These are phyloP conservation scores for Anadara kagoshimensis DNA, from an alignment of 1,140 invertebrate species.

Conservation along the genomic window DNA sequence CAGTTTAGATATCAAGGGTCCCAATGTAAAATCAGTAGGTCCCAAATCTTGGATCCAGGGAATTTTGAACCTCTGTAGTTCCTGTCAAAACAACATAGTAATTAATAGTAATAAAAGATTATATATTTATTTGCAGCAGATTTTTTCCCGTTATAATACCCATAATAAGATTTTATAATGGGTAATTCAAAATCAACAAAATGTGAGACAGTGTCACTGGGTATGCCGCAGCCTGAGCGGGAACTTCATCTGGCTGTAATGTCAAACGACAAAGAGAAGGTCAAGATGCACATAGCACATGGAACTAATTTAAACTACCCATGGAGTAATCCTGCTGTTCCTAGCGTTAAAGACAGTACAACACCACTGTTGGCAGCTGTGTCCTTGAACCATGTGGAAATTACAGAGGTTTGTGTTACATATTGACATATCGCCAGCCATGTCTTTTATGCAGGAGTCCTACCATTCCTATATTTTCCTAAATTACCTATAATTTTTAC, in stretches of 20 bases:
- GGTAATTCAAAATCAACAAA: slow-evolving; percentile 70
- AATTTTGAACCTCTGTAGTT: too few species aligned
- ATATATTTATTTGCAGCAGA: too few species aligned
- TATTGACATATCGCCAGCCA: too few species aligned
- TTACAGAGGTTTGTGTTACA: slow-evolving; percentile 60
- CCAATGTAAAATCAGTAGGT: too few species aligned
- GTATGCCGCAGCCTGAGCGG: slow-evolving; percentile 68
- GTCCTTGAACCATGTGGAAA: slow-evolving; percentile 71
- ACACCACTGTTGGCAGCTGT: slow-evolving; percentile 71
- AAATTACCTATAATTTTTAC: too few species aligned
- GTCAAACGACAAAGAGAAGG: slow-evolving; percentile 66
- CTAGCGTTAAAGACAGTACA: slow-evolving; percentile 72
- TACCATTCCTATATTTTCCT: too few species aligned
- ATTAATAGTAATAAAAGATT: too few species aligned
- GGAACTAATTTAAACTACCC: slow-evolving; percentile 72
- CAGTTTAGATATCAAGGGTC: too few species aligned
- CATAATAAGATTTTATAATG: slow-evolving; percentile 45
- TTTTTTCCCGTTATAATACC: too few species aligned
- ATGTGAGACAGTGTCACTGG: slow-evolving; percentile 61
- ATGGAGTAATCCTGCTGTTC: slow-evolving; percentile 69
- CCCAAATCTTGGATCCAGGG: too few species aligned
- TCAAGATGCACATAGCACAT: slow-evolving; percentile 44
- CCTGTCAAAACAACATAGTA: too few species aligned
- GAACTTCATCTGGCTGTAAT: slow-evolving; percentile 72
- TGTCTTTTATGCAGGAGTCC: too few species aligned